Evolutionary conservation across 2,888 invertebrate genomes (phyloP).

Genomic region (Chrysina gloriosa): DNA sequence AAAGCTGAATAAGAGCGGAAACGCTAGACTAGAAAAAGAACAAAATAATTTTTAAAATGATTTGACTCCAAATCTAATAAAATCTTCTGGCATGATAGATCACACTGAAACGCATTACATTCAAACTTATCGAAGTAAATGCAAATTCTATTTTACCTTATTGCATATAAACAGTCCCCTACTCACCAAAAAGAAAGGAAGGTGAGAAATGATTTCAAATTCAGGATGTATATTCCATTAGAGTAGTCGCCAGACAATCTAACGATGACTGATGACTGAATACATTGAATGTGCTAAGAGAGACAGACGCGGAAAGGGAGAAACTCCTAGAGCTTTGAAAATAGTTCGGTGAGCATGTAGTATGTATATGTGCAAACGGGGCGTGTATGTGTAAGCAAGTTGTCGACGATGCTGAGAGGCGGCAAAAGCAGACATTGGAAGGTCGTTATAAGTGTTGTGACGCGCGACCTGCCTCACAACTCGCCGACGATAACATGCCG

Average conservation of each 20-base stretch:
- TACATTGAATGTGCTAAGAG: conserved; percentile 26
- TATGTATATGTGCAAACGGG: background rate
- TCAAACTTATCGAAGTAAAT: conserved; percentile 10
- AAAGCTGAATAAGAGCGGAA: too few relatives aligned
- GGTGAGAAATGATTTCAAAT: conserved; percentile 37
- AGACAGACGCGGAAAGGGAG: background rate
- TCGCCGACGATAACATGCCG: conserved; percentile 27
- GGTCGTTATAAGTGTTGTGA: conserved; percentile 32
- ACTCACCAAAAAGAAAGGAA: background rate
- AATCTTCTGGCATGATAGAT: background rate
- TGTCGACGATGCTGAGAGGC: background rate
- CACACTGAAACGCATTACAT: background rate
- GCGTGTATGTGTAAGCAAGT: background rate
- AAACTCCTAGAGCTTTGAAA: conserved; percentile 26
- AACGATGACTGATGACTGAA: conserved; percentile 43
- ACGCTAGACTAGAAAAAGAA: too few relatives aligned
- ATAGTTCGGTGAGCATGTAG: conserved; percentile 12
- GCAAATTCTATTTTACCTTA: conserved; percentile 1
- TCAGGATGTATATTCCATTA: conserved; percentile 47
- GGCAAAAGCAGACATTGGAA: conserved; percentile 7
- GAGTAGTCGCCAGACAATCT: conserved; percentile 35
- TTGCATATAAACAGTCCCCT: conserved; percentile 11
- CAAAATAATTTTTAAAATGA: background rate
- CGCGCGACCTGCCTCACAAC: conserved; percentile 23
- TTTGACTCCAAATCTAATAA: background rate